phyloP scores from a whole-genome alignment of 23 tunicate species.

The Trididemnum miniatum region DNA sequence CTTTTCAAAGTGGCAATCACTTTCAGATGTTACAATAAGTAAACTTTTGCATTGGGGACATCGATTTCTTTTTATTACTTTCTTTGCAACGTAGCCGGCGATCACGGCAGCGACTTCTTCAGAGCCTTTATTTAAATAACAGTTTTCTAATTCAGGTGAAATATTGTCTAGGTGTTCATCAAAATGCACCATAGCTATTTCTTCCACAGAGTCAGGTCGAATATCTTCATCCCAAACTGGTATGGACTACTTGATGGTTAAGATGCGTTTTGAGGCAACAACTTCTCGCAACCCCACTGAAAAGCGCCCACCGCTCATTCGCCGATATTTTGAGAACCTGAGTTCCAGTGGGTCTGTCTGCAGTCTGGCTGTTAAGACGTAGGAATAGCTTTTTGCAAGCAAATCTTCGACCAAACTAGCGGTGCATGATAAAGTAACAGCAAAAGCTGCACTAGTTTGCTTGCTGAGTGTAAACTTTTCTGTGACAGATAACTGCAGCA shows the following conservation, averaged over 20 bases:
- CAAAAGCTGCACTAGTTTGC: conserved; percentile 7
- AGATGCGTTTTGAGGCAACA: too few species aligned
- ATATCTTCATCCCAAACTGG: neutral
- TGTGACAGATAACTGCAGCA: neutral
- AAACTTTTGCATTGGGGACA: neutral
- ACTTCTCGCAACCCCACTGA: conserved; percentile 21
- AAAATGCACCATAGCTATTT: neutral
- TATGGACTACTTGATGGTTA: neutral
- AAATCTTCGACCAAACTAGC: conserved; percentile 7
- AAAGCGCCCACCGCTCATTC: conserved; percentile 29
- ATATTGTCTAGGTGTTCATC: neutral
- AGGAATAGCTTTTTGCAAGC: neutral
- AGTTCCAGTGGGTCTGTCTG: conserved; percentile 28
- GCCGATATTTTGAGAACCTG: conserved; percentile 28
- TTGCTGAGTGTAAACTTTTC: conserved; percentile 20
- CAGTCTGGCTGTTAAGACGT: neutral
- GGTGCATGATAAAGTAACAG: conserved; percentile 13
- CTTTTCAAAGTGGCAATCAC: neutral
- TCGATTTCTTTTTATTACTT: neutral
- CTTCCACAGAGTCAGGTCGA: neutral
- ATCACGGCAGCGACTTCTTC: neutral
- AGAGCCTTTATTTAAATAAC: neutral
- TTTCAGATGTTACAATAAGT: neutral
- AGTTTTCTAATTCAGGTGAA: neutral
- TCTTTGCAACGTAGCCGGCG: neutral